Base-by-base conservation (phyloP, 1,140 invertebrate genomes). In the Drosophila equinoxialis region DNA sequence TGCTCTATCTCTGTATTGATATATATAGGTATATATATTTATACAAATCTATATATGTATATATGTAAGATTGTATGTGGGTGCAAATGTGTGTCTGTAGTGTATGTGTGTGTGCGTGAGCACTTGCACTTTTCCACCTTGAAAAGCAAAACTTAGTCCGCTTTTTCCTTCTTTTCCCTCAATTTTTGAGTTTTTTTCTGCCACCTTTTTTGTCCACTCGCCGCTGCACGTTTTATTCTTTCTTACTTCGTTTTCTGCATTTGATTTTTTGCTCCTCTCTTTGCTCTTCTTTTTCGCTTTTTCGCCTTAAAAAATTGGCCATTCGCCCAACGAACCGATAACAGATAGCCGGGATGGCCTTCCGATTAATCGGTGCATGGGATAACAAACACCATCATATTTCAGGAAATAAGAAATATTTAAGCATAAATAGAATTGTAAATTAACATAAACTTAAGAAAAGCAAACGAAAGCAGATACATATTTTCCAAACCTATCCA, bases 161-260 rank as follows among this genome's bases (percentile, higher is more conserved):
- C 37, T 58, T 71, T 66, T 63, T 26, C 61, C 74, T 77, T 68
- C 62, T 73, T 68, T 63, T 51, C 45, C 17, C 20, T 51, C 8
- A 51, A 8, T 51, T 51, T 51, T 23, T n/a, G 45, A 6, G 6
- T 51, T 51, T 51, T 45, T 51, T 51, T 51, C 45, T 51, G 17
- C 10, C 45, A 51, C 45, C 45, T 20, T 23, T 23, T 51, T 39
- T 5, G 37, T 39, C 37, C 17, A 51, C 45, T 48, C 45, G 45
- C 45, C 45, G 45, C 45, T 51, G 45, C 45, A 51, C 45, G 45
- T 51, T 51, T 51, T 51, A 51, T 51, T 51, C 17, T 51, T 3
- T 4, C 61, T 65, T 70, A 64, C 68, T 58, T 65, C 71, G 39
- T 57, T 37, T 60, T 64, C 20, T 78, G 41, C 65, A 70, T 67